phyloP scores from a whole-genome alignment of 2,888 invertebrate species.

The Eristalis intricaria region DNA sequence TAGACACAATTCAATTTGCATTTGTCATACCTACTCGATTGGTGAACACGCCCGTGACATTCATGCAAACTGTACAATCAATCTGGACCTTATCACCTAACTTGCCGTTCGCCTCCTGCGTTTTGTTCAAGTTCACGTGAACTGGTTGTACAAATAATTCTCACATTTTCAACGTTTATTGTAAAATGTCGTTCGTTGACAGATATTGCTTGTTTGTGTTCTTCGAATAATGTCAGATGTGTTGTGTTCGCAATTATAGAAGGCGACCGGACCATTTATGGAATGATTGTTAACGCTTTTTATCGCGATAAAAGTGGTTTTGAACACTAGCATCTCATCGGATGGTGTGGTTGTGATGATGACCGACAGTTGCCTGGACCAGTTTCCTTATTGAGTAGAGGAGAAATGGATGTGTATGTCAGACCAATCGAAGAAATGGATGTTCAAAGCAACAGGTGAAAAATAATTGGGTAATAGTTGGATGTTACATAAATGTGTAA shows the following conservation, averaged over 20 bases:
- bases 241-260: conserved; percentile 34
- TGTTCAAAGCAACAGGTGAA: background rate
- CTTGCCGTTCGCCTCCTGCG: background rate
- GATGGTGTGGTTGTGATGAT: conserved; percentile 6
- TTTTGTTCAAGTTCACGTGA: background rate
- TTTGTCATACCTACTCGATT: conserved; percentile 10
- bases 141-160: conserved; percentile 30
- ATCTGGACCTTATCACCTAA: conserved; percentile 25
- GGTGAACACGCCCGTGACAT: background rate
- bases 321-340: conserved; percentile 27
- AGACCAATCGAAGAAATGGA: background rate
- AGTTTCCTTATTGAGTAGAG: conserved; percentile 1
- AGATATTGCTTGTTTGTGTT: conserved; percentile 6
- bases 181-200: conserved; percentile 6
- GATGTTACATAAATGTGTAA: background rate
- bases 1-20: conserved; percentile 46
- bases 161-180: conserved; percentile 18
- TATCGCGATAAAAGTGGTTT: conserved; percentile 25
- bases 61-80: background rate
- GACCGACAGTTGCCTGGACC: background rate
- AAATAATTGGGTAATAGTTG: background rate
- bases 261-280: conserved; percentile 45
- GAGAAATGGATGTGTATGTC: conserved; percentile 10
- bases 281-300: conserved; percentile 56
- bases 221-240: conserved; percentile 6